Conservation (phyloP, 2,888 invertebrate genomes). For the Halictus ligatus region DNA sequence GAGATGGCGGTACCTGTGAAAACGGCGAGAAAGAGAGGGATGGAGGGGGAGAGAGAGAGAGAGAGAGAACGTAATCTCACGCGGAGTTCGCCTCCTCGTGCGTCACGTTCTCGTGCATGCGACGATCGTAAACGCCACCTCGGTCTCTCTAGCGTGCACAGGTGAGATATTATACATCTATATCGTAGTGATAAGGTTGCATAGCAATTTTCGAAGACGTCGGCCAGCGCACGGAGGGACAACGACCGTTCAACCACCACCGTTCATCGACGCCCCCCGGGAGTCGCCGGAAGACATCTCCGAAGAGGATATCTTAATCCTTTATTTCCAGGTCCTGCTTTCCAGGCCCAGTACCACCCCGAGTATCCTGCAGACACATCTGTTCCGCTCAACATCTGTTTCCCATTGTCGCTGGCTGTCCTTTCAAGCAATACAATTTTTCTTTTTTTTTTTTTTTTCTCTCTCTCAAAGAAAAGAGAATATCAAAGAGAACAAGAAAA, state of each 20-base stretch:
- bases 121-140: conserved; percentile 58
- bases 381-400: conserved; percentile 82
- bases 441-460: too few species aligned
- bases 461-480: not conserved
- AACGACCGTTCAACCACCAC: not conserved
- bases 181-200: conserved; percentile 66
- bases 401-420: conserved; percentile 80
- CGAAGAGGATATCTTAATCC: conserved; percentile 80
- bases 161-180: conserved; percentile 61
- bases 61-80: not conserved
- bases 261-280: conserved; percentile 55
- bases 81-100: not conserved
- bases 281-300: conserved; percentile 64
- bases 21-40: not conserved
- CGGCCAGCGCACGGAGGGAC: conserved; percentile 50
- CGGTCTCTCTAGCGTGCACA: conserved; percentile 64
- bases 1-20: conserved; percentile 57
- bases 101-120: conserved; percentile 5
- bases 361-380: conserved; percentile 83
- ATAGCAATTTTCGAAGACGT: conserved; percentile 61
- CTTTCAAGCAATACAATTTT: conserved; percentile 73
- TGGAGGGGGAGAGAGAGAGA: not conserved
- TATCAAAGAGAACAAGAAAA: not conserved
- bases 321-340: conserved; percentile 84
- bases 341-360: conserved; percentile 83